These are phyloP conservation scores for Erythrocercus mccallii DNA, from an alignment of 2,113 vertebrate genomes.

Conservation along the genomic window DNA sequence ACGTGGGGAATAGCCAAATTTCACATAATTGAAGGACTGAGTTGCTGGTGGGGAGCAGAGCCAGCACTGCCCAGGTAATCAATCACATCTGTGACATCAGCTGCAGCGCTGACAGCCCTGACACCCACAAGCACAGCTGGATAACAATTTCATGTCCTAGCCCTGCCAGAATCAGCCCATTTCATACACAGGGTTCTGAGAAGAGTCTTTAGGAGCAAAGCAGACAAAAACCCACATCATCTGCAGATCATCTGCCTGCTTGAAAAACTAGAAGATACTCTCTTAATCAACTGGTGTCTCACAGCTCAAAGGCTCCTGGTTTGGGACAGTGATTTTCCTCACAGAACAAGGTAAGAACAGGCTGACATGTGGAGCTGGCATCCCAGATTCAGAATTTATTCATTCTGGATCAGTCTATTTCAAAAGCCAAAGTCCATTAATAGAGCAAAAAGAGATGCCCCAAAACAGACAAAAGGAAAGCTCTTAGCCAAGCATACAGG, in stretches of 20 bases:
- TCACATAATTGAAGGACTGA: background rate
- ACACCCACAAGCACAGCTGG: background rate
- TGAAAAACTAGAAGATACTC: background rate
- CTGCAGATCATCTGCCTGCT: background rate
- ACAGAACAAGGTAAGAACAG: background rate
- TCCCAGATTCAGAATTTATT: background rate
- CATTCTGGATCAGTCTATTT: background rate
- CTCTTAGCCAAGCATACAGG: background rate
- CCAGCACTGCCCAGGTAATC: background rate
- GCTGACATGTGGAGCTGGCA: background rate
- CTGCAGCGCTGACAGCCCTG: background rate
- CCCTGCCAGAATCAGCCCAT: background rate
- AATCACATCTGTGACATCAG: background rate
- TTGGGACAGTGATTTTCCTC: background rate
- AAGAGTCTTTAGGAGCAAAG: background rate
- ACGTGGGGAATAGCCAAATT: background rate
- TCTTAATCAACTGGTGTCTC: background rate
- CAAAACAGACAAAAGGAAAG: background rate
- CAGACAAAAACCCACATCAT: accelerated
- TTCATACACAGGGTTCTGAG: accelerated
- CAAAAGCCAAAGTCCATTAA: background rate
- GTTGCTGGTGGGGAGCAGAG: background rate
- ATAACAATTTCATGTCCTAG: accelerated
- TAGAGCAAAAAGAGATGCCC: background rate
- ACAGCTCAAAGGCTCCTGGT: background rate